Percentiles rank a stretch among this genome's conserved stretches.
These are phyloP conservation scores for Euclidia mi DNA, from an alignment of 2,888 invertebrate genomes.

Conservation along the genomic window DNA sequence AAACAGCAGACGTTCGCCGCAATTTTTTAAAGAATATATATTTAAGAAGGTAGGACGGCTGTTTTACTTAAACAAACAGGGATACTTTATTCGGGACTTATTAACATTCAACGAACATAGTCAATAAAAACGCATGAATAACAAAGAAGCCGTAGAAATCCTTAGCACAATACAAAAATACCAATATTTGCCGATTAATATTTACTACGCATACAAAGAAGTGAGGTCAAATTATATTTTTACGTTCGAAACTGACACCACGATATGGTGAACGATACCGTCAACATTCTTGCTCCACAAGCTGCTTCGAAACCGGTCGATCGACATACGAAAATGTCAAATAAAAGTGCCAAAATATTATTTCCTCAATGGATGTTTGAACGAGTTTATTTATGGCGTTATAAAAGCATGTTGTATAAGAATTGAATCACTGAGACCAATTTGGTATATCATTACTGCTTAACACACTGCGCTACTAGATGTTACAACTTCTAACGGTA, in stretches of 20 bases:
- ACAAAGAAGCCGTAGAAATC: constrained; percentile 57
- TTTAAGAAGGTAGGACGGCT: neutral
- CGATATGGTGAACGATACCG: constrained; percentile 26
- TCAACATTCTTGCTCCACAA: constrained; percentile 40
- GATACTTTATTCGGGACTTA: constrained; percentile 25
- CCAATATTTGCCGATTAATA: constrained; percentile 46
- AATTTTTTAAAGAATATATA: neutral
- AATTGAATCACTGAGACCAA: neutral
- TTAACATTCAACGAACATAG: constrained; percentile 63
- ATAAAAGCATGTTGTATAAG: neutral
- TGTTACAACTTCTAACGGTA: no score
- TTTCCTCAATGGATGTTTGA: constrained; percentile 51
- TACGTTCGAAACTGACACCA: constrained; percentile 21
- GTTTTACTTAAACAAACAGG: constrained; percentile 3
- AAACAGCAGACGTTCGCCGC: no score
- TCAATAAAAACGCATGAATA: constrained; percentile 65
- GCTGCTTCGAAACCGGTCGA: constrained; percentile 55
- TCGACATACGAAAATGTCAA: constrained; percentile 56
- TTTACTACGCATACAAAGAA: constrained; percentile 41
- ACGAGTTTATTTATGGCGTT: constrained; percentile 22
- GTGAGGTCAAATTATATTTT: constrained; percentile 36
- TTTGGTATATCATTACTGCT: neutral
- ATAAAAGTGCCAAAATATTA: constrained; percentile 41
- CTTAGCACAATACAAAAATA: constrained; percentile 45
- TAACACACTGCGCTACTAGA: no score